phyloP scores from a whole-genome alignment of 2,888 invertebrate genomes.

The Aethes cnicana region DNA sequence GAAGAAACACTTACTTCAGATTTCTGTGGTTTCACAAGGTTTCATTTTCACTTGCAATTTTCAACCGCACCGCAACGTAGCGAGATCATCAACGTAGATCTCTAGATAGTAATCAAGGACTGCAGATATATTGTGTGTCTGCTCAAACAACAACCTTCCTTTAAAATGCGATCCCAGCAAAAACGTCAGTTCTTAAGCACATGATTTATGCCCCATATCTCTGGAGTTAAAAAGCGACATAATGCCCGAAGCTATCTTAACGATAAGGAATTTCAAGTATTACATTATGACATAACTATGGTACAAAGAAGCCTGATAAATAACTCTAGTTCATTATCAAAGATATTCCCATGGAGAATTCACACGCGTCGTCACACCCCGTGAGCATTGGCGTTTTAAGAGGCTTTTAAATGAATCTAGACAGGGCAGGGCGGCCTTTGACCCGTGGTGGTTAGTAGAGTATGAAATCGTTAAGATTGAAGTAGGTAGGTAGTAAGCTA shows the following conservation, averaged over 20 bases:
- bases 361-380: slow-evolving; percentile 75
- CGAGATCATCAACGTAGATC: too few species aligned
- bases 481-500: too few species aligned
- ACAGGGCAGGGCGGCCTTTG: slow-evolving; percentile 61
- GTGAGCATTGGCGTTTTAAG: slow-evolving; percentile 52
- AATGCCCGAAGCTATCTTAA: slow-evolving; percentile 7
- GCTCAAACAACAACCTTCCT: not conserved
- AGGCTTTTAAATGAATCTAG: slow-evolving; percentile 49
- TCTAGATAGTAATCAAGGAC: too few species aligned
- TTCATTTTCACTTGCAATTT: slow-evolving; percentile 18
- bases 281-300: slow-evolving; percentile 17
- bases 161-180: not conserved
- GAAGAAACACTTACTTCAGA: slow-evolving; percentile 6
- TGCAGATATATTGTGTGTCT: too few species aligned
- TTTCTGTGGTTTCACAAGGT: slow-evolving; percentile 24
- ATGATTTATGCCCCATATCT: slow-evolving; percentile 3
- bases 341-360: slow-evolving; percentile 69
- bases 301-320: slow-evolving; percentile 36
- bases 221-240: slow-evolving; percentile 1
- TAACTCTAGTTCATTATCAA: slow-evolving; percentile 37
- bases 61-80: too few species aligned
- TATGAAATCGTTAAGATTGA: slow-evolving; percentile 14
- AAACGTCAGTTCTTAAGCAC: slow-evolving; percentile 1
- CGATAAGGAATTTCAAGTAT: slow-evolving; percentile 27
- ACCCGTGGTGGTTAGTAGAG: slow-evolving; percentile 41